Base-by-base conservation (phyloP, 2,113 vertebrate species). In the Callithrix jacchus region DNA sequence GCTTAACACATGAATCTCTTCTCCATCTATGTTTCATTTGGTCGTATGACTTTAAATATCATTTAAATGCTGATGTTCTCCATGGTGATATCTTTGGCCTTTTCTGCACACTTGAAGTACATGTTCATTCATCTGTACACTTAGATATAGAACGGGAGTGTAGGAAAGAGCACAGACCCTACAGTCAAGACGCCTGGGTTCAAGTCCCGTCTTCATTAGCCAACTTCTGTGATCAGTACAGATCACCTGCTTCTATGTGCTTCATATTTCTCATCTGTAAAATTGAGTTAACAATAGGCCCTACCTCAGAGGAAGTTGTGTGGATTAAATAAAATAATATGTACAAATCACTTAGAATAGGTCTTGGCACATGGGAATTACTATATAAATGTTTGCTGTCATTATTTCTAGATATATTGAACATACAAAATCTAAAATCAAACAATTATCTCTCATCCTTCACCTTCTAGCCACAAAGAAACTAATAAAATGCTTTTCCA, bases 391-490 rank as follows among this genome's bases (percentile, higher is more conserved):
- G n/a, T 71, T 91, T 88, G 21, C 14, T 61, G 10, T 47, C 89
- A 40, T 56, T 94, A 68, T 79, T 83, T 89, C 64, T 89, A 80
- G 74, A 27, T 70, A 74, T 68, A 21, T 84, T 30, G 87, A 79
- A 64, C 8, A 66, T n/a, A 58, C 25, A 21, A 40, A 58, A 80
- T n/a, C 17, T 76, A 30, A 79, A 54, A 21, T 40, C 73, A 89
- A 92, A 58, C 32, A 76, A 35, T 77, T 47, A 58, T 68, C 20
- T 56, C 35, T 76, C 14, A 77, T 77, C 30, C 47, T 45, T 25
- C 6, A 81, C 30, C 71, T 85, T 80, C 56, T 93, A 56, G 80
- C 5, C 40, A 76, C 20, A 64, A 32, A 61, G 32, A 8, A 12
- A 3, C 66, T 35, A 88, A 86, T 58, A 35, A 81, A 91, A 58